Base-by-base conservation (phyloP, 2,888 invertebrate species). In the Agrochola circellaris region DNA sequence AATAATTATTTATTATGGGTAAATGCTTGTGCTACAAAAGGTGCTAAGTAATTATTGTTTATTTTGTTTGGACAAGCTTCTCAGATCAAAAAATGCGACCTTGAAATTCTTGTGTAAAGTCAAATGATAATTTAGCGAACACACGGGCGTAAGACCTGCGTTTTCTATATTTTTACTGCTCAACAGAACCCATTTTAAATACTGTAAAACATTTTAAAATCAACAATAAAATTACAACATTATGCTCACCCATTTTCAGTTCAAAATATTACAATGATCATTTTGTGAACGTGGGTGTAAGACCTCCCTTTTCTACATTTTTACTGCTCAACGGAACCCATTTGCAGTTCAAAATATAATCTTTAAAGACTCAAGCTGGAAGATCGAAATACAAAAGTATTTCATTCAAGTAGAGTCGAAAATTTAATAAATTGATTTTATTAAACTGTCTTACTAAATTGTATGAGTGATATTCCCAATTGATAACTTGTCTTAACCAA, bases 381-480 rank as follows among this genome's bases (percentile, higher is more conserved):
- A 56, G 1, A 26, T 45, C 20, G 17, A 65, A 48, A 30, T 15
- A 2, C 23, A 66, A 56, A 62, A 45, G 56, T 81, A 58, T 66
- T 4, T 7, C 17, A 8, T 34, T 11, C 5, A 8, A 0, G 9
- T 38, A 76, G 5, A 54, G 51, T 67, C 23, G 26, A 30, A 71
- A 71, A 60, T 60, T 20, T 26, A 62, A 71, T 20, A 13, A 17
- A 20, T 0, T 13, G 1, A 6, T 17, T 23, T 56, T n/a, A 58
- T 7, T 0, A 17, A 48, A 56, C 5, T 23, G 38, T 23, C 17
- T 64, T 54, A 23, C 9, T 6, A 69, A 26, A 15, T 26, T 51
- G 71, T 26, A n/a, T n/a, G 76, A 76, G 34, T 76, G 56, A 56
- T 30, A 66, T 58, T 62, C 6, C 6, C 9, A 26, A 60, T 54